Base-by-base conservation (phyloP, 2,113 vertebrate genomes). In the Entomyzon cyanotis region DNA sequence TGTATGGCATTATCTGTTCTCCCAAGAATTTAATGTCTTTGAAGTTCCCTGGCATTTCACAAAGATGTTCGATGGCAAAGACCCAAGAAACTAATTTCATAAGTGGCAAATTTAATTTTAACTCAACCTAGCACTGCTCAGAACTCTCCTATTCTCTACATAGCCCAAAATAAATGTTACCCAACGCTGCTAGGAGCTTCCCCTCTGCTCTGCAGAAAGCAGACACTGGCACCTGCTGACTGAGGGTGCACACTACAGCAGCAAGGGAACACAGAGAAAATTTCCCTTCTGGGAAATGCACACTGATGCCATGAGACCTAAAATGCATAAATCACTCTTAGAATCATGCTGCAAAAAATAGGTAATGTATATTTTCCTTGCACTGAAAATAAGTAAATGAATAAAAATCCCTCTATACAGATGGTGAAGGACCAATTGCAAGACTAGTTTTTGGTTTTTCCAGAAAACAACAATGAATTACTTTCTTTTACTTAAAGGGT, bases 181-280 rank as follows among this genome's bases (percentile, higher is more conserved):
- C 31, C 25, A 55, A 11, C 4, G 6, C 28, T 44, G 52, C 84
- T 21, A 0, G 6, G 6, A n/a, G 49, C 7, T 10, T 11, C 4
- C 0, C 17, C 22, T 22, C 16, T 41, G 65, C 7, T 94, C 56
- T 87, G 41, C 42, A 84, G 28, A 49, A 52, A 62, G 77, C 84
- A 93, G 85, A 97, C 50, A 97, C 89, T 98, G 97, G 97, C 98
- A 97, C 85, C 98, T 97, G 87, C 81, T 96, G 98, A 95, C 79
- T 46, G 62, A 10, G 33, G 7, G 50, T 58, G 73, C 84, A 81
- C 76, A 96, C 44, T 97, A 58, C 97, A 96, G 80, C 42, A 74
- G 69, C 35, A 79, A 81, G 27, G 31, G 9, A 68, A 42, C 4
- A 31, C 13, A 25, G 6, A 28, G 12, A 47, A 25, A 9, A 59